phyloP scores from a whole-genome alignment of 1,140 invertebrate genomes.

The Ceratitis capitata region DNA sequence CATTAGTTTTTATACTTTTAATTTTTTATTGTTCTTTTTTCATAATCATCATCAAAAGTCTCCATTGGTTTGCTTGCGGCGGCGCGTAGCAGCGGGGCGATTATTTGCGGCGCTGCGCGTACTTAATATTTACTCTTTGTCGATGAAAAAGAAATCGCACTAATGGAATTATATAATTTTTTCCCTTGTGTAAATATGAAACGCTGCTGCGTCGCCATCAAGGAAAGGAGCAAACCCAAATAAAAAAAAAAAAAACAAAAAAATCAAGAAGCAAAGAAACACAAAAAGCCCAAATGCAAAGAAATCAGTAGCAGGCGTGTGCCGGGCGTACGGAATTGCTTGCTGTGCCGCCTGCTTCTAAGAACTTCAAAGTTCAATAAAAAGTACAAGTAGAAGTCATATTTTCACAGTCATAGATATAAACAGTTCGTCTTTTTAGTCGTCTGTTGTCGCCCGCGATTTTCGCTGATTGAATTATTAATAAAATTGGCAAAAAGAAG shows the following conservation, averaged over 20 bases:
- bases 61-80: neutral
- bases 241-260: neutral
- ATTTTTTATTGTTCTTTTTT: neutral
- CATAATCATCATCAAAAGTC: too few relatives aligned
- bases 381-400: neutral
- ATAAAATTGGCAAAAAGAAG: slow-evolving; percentile 63
- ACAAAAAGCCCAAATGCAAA: neutral
- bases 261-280: neutral
- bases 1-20: neutral
- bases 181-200: slow-evolving; percentile 43
- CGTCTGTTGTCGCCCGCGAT: slow-evolving; percentile 45
- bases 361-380: neutral
- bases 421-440: slow-evolving; percentile 49
- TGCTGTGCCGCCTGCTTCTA: neutral
- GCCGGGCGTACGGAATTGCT: too few relatives aligned
- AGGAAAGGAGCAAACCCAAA: neutral
- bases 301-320: neutral
- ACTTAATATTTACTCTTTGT: slow-evolving; percentile 63
- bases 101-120: slow-evolving; percentile 10
- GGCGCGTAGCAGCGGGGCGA: slow-evolving; percentile 7
- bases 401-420: slow-evolving; percentile 58
- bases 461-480: slow-evolving; percentile 65
- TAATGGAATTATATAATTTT: slow-evolving; percentile 64
- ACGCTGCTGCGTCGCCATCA: neutral
- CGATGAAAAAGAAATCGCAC: slow-evolving; percentile 65